These are phyloP conservation scores for Philopedon plagiatum DNA, from an alignment of 2,888 invertebrate species.

Conservation along the genomic window DNA sequence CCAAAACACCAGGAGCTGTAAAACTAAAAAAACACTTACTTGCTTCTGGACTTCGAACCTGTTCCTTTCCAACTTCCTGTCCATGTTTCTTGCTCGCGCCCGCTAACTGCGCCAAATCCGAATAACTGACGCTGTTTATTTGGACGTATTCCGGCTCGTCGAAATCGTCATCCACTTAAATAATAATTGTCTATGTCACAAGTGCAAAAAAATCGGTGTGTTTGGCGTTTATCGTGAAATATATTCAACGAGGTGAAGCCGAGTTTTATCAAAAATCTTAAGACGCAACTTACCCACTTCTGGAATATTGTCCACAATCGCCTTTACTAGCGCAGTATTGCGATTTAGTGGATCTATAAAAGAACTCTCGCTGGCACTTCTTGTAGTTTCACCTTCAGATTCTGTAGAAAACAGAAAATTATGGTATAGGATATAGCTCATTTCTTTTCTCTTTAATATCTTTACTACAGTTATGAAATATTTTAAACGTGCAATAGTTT, in stretches of 20 bases:
- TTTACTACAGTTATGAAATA: no score
- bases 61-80: not conserved
- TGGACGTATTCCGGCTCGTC: slow-evolving; percentile 34
- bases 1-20: not conserved
- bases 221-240: no score
- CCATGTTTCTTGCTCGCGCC: not conserved
- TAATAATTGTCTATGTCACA: no score
- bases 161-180: slow-evolving; percentile 11
- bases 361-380: slow-evolving; percentile 30
- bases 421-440: no score
- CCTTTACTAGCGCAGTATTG: not conserved
- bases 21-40: not conserved
- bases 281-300: slow-evolving; percentile 17
- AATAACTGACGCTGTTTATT: slow-evolving; percentile 8
- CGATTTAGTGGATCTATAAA: not conserved
- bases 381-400: slow-evolving; percentile 12
- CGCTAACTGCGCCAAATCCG: not conserved
- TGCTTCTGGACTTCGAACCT: not conserved
- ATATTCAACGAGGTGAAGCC: no score
- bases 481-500: no score
- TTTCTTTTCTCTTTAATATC: no score
- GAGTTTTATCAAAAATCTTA: no score
- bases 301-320: slow-evolving; percentile 8
- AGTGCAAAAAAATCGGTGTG: no score
- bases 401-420: no score